These are phyloP conservation scores for Urocitellus parryii DNA, from an alignment of 2,113 vertebrate genomes.

Conservation along the genomic window DNA sequence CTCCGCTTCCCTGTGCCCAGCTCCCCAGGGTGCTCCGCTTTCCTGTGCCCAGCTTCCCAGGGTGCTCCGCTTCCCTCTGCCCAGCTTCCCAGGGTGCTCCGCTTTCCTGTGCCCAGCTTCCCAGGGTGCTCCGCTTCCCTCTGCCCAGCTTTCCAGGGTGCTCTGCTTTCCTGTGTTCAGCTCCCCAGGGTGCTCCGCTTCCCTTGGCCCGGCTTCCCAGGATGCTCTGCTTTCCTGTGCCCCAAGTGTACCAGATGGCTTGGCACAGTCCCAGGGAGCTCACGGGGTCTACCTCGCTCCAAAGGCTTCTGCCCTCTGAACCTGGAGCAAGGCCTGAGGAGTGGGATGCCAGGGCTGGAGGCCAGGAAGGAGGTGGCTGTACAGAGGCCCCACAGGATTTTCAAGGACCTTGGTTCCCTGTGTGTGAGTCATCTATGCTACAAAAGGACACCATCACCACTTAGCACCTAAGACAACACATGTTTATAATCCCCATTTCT, in stretches of 20 bases:
- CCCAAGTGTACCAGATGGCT: not conserved
- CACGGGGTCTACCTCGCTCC: not conserved
- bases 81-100: not conserved
- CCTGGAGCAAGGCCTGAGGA: not conserved
- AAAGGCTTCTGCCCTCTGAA: fast-evolving
- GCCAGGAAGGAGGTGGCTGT: not conserved
- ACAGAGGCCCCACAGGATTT: not conserved
- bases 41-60: no score
- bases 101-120: no score
- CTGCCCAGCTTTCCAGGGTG: no score
- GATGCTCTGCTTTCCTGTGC: not conserved
- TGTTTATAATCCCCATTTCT: fast-evolving
- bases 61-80: not conserved
- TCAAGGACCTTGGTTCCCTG: fast-evolving
- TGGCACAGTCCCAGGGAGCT: not conserved
- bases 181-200: fast-evolving
- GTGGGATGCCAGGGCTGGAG: not conserved
- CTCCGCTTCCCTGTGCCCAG: not conserved
- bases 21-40: fast-evolving
- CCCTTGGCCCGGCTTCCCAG: no score
- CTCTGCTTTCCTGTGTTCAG: not conserved
- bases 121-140: fast-evolving
- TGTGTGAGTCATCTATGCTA: fast-evolving
- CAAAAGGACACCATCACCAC: not conserved
- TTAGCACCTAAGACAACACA: fast-evolving